A percentile compares a stretch with the other conserved stretches of the same genome.
phyloP scores from a whole-genome alignment of 1,140 invertebrate genomes.

The Odontomachus brunneus region DNA sequence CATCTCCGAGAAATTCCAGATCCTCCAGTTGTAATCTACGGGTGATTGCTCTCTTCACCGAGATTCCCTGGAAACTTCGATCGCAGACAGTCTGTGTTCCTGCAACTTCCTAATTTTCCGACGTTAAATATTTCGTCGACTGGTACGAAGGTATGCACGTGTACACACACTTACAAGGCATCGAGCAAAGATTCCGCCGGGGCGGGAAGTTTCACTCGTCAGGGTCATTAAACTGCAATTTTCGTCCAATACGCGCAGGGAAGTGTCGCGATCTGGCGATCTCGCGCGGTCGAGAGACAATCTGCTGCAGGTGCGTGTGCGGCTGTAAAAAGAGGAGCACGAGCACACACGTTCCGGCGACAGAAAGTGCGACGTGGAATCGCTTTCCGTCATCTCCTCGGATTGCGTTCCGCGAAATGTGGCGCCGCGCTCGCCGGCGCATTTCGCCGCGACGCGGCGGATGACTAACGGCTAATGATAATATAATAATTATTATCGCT shows the following conservation, averaged over 20 bases:
- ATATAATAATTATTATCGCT: slow-evolving; percentile 70
- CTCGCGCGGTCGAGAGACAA: not conserved
- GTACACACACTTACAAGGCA: no score
- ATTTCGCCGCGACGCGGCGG: slow-evolving; percentile 12
- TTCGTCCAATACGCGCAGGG: slow-evolving; percentile 41
- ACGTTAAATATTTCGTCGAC: no score
- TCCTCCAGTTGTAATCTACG: no score
- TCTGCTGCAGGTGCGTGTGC: not conserved
- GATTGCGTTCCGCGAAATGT: slow-evolving; percentile 61
- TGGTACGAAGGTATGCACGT: no score
- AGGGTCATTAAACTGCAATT: slow-evolving; percentile 57
- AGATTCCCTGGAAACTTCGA: no score
- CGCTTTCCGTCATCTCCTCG: slow-evolving; percentile 48
- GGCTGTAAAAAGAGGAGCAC: slow-evolving; percentile 1
- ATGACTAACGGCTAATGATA: slow-evolving; percentile 66
- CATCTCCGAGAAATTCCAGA: no score
- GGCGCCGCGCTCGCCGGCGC: slow-evolving; percentile 1
- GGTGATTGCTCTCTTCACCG: no score
- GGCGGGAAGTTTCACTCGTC: no score
- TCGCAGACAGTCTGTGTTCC: no score
- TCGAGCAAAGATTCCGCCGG: no score
- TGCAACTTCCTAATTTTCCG: no score
- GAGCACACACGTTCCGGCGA: not conserved
- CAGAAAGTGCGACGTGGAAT: slow-evolving; percentile 26
- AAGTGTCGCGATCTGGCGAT: slow-evolving; percentile 22